Evolutionary conservation across 92 coral and sea anemone species (phyloP).

Genomic region (Siderastrea siderea): DNA sequence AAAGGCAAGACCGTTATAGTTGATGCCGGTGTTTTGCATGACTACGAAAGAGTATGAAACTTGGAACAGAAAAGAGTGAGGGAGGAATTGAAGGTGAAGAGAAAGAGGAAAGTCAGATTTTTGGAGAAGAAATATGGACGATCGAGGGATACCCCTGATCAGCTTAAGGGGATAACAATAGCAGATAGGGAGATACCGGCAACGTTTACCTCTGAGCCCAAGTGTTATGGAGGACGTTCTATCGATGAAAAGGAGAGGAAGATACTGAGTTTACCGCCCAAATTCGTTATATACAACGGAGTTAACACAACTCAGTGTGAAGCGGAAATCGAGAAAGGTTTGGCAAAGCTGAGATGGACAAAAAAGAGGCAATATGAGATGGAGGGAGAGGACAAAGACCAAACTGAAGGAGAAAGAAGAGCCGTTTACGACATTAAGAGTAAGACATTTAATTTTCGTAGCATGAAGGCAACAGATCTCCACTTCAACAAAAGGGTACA

Average conservation of each 20-base stretch:
- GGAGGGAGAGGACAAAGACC: not conserved
- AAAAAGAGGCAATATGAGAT: not conserved
- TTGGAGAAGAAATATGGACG: not conserved
- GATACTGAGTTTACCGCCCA: not conserved
- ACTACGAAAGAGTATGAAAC: not conserved
- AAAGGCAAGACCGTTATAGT: not conserved
- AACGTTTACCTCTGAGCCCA: too few species aligned
- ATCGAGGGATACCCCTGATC: not conserved
- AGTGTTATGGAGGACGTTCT: too few species aligned
- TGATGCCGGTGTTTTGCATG: not conserved
- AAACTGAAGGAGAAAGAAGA: not conserved
- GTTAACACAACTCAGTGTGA: not conserved
- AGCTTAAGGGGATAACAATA: not conserved
- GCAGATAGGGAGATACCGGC: not conserved
- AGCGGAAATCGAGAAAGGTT: not conserved
- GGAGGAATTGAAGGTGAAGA: not conserved
- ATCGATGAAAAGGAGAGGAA: too few species aligned
- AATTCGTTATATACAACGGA: too few species aligned
- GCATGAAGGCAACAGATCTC: conserved; percentile 33
- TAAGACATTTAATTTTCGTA: conserved; percentile 9
- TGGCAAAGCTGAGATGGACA: not conserved
- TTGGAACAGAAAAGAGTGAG: not conserved
- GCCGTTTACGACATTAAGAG: not conserved
- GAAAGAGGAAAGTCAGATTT: too few species aligned
- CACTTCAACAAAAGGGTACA: conserved; percentile 45